Percentiles rank a stretch among this genome's conserved stretches.
phyloP scores from a whole-genome alignment of 2,113 vertebrate genomes.

The Calidris pygmaea region DNA sequence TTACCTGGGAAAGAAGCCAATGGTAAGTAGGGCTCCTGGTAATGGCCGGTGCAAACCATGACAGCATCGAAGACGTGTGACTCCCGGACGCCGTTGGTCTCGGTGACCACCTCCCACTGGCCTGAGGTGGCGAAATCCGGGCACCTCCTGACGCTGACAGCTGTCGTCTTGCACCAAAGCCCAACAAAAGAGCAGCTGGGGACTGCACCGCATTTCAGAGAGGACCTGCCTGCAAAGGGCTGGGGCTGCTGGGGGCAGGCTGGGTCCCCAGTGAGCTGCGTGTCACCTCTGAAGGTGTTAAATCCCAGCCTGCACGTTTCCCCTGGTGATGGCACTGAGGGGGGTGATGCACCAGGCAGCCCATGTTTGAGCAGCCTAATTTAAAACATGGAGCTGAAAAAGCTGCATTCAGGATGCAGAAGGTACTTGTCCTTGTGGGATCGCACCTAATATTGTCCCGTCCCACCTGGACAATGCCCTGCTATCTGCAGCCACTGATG shows the following conservation, averaged over 20 bases:
- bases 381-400: neutral
- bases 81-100: conserved; percentile 45
- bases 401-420: neutral
- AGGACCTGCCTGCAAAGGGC: neutral
- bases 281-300: neutral
- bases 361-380: neutral
- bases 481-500: neutral
- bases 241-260: neutral
- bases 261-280: neutral
- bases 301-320: neutral
- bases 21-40: conserved; percentile 74
- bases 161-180: conserved; percentile 78
- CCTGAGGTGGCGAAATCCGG: conserved; percentile 80
- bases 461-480: rapidly evolving
- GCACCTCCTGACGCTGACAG: conserved; percentile 71
- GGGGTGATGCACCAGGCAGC: neutral
- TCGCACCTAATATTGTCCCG: rapidly evolving
- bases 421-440: rapidly evolving
- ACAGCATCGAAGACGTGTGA: conserved; percentile 83
- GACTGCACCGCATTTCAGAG: rapidly evolving
- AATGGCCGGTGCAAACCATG: conserved; percentile 86
- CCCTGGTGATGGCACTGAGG: neutral
- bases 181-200: neutral
- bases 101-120: conserved; percentile 88
- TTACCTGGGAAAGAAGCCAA: conserved; percentile 84